A percentile compares a stretch with the other conserved stretches of the same genome.
Conservation (phyloP, 2,113 vertebrate genomes). For the Rhizomys pruinosus region DNA sequence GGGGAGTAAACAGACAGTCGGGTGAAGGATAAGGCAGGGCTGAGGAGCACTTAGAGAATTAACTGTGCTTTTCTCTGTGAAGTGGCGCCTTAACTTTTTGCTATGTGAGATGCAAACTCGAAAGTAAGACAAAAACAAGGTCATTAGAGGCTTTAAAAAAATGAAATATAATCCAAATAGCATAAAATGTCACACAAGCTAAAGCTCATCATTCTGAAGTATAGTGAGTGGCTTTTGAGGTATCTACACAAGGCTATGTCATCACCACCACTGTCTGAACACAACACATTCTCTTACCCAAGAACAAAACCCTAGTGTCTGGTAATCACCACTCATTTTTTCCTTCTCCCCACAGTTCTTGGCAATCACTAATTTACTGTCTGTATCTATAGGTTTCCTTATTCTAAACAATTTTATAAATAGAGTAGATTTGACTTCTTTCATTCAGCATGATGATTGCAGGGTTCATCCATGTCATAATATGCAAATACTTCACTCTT, state of each 20-base stretch:
- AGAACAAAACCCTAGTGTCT: not conserved
- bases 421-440: not conserved
- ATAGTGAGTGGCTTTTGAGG: not conserved
- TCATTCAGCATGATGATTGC: not conserved
- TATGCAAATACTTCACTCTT: not conserved
- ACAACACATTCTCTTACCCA: not conserved
- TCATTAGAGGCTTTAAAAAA: not conserved
- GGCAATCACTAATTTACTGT: not conserved
- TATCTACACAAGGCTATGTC: not conserved
- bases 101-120: not conserved
- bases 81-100: not conserved
- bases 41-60: not conserved
- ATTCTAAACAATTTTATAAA: not conserved
- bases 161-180: not conserved
- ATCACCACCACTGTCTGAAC: not conserved
- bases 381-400: not conserved
- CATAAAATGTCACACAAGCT: not conserved
- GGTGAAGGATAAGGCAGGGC: not conserved
- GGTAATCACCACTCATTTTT: not conserved
- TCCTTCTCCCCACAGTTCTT: not conserved
- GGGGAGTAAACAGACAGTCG: not conserved
- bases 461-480: not conserved
- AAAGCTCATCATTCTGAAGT: not conserved
- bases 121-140: constrained; percentile 1
- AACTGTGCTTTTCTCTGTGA: not conserved